Evolutionary conservation across 2,888 invertebrate species (phyloP), one percentile per base, ranked within the genome.

Genomic region (Synergus itoensis): DNA sequence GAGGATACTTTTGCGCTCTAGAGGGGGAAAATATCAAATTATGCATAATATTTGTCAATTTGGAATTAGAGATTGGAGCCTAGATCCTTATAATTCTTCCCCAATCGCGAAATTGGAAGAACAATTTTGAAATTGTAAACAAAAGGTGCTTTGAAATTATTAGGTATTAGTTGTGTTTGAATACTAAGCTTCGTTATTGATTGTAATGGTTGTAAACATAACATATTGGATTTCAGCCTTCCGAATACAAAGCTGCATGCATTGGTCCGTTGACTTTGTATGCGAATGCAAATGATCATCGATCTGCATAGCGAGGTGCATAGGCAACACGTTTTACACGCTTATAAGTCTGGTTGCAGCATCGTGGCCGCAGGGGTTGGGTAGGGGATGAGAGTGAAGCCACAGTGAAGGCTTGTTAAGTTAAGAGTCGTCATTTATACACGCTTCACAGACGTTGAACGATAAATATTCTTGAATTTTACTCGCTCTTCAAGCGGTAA

Each of bases 251-350:
- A 48, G 53, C 73, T 36, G 53, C 53, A 28, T 73, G 28, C 78
- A 81, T 78, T 78, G 77, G 84, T 82, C 79, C 84, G 82, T 84
- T 84, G 82, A 84, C 84, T 84, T 81, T 82, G 81, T 82, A 84
- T 80, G 80, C 75, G 81, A 84, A 82, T 84, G 84, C 81, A 84
- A 84, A 82, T 84, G 65, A 75, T 12, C 63, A 82, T 84, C 84
- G 84, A 84, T 81, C 81, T 81, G 57, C 81, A 81, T 53, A 14
- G 28, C 5, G 21, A 5, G 28, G 57, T 57, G 9, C 9, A 57
- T 9, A 18, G 57, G 18, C 11, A 57, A 57, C 57, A 18, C 9
- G 57, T 57, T 57, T 11, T 57, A 57, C 4, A 4, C 11, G 18
- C 18, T 11, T 57, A 1, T n/a, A 8, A 18, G 18, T 18, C 11